Evolutionary conservation across 2,113 vertebrate species (phyloP), one percentile per base, ranked within the genome.

Genomic region (Pseudorectes ferrugineus): DNA sequence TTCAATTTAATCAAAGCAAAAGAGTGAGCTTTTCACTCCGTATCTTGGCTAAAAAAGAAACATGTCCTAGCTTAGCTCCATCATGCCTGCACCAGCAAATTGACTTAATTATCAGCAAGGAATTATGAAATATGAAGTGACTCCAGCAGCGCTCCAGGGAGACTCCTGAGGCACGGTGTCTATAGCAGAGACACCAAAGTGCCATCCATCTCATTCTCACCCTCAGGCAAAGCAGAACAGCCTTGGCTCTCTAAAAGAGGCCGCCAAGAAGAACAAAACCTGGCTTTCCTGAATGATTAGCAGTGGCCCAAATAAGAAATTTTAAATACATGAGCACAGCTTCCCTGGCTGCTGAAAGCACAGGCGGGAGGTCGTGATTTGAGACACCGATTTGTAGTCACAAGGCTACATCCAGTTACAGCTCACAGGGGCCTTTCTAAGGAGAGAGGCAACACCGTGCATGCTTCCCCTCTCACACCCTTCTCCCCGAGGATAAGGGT

Each of bases 91-190:
- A 95, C 83, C 92, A 93, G 76, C 72, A 95, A 94, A 97, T 97
- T 94, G 95, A 92, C 92, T 97, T 96, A 96, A 97, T 95, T 95
- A 91, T 96, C 95, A 96, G 88, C 59, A 63, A 71, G 79, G 83
- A 79, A 96, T 94, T 94, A 95, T 83, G 83, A 95, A 96, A 96
- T 77, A 70, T 28, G 76, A 96, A 94, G 92, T 91, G 94, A 96
- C 95, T 95, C 85, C 76, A 86, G 88, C 54, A 5, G 85, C 0
- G 46, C 88, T 88, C 67, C 23, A 25, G 88, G 92, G 72, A 93
- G 65, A 8, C 73, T 94, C 94, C 79, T 0, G 2, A 93, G 94
- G 94, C 95, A 85, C 0, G 1, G 88, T 57, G 86, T 88, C 91
- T 88, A 28, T 83, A 83, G 88, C 76, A 84, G 89, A 93, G 85